Percentiles rank a stretch among this genome's conserved stretches.
Conservation (phyloP, 2,797 vertebrate species). For the Neostethus bicornis region DNA sequence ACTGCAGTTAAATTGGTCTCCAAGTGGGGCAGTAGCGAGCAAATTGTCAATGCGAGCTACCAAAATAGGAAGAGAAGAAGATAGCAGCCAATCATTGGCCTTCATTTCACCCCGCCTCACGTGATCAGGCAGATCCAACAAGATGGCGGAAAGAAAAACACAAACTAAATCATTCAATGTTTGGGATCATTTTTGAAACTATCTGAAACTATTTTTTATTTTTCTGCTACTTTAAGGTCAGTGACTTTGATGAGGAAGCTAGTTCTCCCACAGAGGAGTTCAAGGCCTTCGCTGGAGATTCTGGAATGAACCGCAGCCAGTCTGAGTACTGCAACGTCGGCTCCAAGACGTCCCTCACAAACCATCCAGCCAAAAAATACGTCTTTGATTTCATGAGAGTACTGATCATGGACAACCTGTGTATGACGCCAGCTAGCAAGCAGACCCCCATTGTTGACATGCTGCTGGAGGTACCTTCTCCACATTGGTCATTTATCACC, state of each 20-base stretch:
- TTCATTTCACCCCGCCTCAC: no score
- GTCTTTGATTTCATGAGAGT: constrained; percentile 99
- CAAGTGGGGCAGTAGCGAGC: no score
- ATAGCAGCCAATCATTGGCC: no score
- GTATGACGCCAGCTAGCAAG: constrained; percentile 93
- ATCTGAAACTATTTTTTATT: not conserved
- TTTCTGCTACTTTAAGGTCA: constrained; percentile 79
- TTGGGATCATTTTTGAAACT: no score
- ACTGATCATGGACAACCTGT: constrained; percentile 97
- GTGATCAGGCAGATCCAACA: no score
- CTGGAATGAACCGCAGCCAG: constrained; percentile 98
- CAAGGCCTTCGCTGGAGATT: constrained; percentile 91
- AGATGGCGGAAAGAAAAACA: no score
- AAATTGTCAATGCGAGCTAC: no score
- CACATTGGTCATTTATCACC: not conserved
- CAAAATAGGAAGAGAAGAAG: no score
- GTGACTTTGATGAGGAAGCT: constrained; percentile 93
- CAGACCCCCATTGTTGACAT: constrained; percentile 96
- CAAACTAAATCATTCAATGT: no score
- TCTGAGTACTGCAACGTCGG: constrained; percentile 98
- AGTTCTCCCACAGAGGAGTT: constrained; percentile 97
- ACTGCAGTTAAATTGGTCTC: no score
- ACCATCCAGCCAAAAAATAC: constrained; percentile 97
- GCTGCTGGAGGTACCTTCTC: constrained; percentile 88
- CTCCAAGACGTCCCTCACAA: constrained; percentile 94